Conservation (phyloP, 2,888 invertebrate species). For the Orchesellides sinensis region DNA sequence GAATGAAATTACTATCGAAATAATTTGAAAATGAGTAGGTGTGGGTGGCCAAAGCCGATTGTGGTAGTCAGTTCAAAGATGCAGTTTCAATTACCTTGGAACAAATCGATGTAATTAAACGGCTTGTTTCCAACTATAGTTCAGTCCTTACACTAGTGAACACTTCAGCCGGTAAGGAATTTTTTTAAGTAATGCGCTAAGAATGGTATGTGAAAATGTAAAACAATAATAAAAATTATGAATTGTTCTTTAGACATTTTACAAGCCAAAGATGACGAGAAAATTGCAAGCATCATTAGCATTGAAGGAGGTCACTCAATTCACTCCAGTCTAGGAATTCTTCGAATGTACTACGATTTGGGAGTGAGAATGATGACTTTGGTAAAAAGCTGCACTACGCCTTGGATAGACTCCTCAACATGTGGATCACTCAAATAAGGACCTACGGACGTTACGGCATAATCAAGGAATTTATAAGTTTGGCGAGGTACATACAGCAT, state of each 20-base stretch:
- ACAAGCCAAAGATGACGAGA: conserved; percentile 72
- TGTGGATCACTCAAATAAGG: conserved; percentile 61
- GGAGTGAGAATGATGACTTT: conserved; percentile 93
- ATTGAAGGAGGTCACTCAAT: conserved; percentile 95
- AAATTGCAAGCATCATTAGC: conserved; percentile 83
- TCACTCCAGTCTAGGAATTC: conserved; percentile 90
- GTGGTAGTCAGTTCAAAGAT: conserved; percentile 76
- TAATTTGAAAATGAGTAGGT: conserved; percentile 42
- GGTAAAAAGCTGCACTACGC: conserved; percentile 93
- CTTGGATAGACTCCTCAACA: conserved; percentile 79
- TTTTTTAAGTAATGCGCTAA: not conserved
- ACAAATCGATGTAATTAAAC: conserved; percentile 77
- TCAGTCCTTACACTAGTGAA: conserved; percentile 75
- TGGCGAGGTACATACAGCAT: conserved; percentile 65
- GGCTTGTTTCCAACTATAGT: conserved; percentile 76
- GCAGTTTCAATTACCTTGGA: conserved; percentile 76
- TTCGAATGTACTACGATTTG: conserved; percentile 91
- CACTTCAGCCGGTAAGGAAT: conserved; percentile 76
- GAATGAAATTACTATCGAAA: not conserved
- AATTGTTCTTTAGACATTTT: conserved; percentile 36
- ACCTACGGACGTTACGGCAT: conserved; percentile 33
- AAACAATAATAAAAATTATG: too few relatives aligned
- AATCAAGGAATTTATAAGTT: conserved; percentile 66
- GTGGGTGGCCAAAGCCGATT: conserved; percentile 76
- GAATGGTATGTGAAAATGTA: not conserved